These are phyloP conservation scores for Petromus typicus DNA, from an alignment of 2,113 vertebrate species.

Conservation along the genomic window DNA sequence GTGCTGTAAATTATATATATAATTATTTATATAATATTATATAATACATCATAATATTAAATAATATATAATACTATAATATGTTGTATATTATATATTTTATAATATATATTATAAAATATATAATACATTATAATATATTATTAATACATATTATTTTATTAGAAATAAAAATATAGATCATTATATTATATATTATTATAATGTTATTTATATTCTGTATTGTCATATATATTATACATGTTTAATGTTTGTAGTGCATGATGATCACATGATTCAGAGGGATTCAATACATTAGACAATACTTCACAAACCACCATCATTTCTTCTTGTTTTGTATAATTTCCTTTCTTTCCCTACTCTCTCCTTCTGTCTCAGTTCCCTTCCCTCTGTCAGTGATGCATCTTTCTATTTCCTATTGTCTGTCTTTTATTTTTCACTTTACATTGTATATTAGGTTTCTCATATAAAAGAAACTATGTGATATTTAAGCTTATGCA, in stretches of 20 bases:
- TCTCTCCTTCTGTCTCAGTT: background rate
- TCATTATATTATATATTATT: too few relatives aligned
- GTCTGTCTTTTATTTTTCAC: background rate
- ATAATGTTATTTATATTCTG: too few relatives aligned
- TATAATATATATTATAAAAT: too few relatives aligned
- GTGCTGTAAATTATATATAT: background rate
- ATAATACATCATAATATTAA: too few relatives aligned
- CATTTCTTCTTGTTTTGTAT: background rate
- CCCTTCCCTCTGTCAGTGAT: background rate
- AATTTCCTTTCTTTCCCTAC: background rate
- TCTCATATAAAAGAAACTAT: background rate
- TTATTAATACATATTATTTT: too few relatives aligned
- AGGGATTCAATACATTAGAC: background rate
- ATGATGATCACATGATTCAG: background rate
- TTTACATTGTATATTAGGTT: background rate
- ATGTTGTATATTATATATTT: too few relatives aligned
- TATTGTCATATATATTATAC: too few relatives aligned
- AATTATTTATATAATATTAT: too few relatives aligned
- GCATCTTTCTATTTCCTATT: background rate
- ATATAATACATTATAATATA: too few relatives aligned
- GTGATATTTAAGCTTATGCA: background rate
- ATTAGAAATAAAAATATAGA: too few relatives aligned
- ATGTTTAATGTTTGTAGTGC: background rate
- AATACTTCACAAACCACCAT: background rate
- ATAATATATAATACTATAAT: too few relatives aligned